These are phyloP conservation scores for Oscheius sp. DNA, from an alignment of 2,888 invertebrate species.

Conservation along the genomic window DNA sequence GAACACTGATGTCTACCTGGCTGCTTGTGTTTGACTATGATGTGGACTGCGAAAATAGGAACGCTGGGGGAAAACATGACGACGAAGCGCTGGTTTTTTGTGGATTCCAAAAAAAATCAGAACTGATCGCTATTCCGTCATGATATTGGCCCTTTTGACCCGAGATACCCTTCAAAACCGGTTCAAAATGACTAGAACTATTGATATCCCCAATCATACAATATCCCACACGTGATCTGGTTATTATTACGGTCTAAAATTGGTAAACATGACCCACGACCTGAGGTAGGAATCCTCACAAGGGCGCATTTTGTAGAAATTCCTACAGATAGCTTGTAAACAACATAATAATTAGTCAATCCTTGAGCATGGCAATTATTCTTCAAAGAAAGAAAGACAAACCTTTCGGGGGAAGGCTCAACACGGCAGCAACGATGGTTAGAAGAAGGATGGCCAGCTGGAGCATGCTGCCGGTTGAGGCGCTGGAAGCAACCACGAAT, in stretches of 20 bases:
- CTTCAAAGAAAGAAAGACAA: background rate
- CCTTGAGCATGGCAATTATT: background rate
- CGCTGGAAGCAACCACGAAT: slow-evolving; percentile 30
- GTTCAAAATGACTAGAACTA: too few species aligned
- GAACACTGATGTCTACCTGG: background rate
- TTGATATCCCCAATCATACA: too few species aligned
- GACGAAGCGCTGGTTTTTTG: too few species aligned
- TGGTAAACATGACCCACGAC: background rate
- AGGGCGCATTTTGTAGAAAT: background rate
- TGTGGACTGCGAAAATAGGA: too few species aligned
- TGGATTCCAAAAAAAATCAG: too few species aligned
- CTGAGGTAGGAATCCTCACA: background rate
- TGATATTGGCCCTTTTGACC: too few species aligned
- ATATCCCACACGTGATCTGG: too few species aligned
- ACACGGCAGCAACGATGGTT: background rate
- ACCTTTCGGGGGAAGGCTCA: slow-evolving; percentile 32
- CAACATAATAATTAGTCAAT: background rate
- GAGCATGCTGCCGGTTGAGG: slow-evolving; percentile 26
- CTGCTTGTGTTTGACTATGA: too few species aligned
- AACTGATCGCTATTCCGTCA: too few species aligned
- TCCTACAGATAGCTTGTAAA: background rate
- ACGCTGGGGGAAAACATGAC: background rate
- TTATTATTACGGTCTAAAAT: too few species aligned
- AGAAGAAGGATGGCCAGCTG: slow-evolving; percentile 24
- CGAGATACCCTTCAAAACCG: too few species aligned